A percentile compares a stretch with the other conserved stretches of the same genome.
Evolutionary conservation across 2,797 vertebrate species (phyloP).

Genomic region (Scolopax bukidnonensis): DNA sequence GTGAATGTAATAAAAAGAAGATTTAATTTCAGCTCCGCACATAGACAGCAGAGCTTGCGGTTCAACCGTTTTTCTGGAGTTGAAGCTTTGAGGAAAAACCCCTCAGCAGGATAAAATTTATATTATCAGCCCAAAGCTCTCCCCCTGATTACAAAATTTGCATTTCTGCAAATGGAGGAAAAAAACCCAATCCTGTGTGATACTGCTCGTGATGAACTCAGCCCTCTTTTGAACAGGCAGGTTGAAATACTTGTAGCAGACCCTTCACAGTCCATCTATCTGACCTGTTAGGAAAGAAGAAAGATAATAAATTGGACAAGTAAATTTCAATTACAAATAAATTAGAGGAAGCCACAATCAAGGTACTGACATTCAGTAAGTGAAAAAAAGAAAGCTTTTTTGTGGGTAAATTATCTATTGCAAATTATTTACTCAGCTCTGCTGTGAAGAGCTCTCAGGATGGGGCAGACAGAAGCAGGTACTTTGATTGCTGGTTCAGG

Average conservation of each 20-base stretch:
- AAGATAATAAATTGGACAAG: slow-evolving; percentile 60
- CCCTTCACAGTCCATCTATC: slow-evolving; percentile 33
- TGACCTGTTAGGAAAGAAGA: slow-evolving; percentile 29
- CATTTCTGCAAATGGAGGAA: background rate
- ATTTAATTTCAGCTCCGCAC: slow-evolving; percentile 5
- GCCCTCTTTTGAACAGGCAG: background rate
- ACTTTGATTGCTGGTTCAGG: slow-evolving; percentile 23
- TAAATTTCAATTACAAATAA: slow-evolving; percentile 70
- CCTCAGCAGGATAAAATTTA: background rate
- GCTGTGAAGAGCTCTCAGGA: background rate
- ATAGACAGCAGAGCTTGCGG: background rate
- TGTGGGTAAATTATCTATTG: slow-evolving; percentile 28
- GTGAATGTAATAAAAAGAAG: slow-evolving; percentile 16
- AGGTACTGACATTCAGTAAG: slow-evolving; percentile 3
- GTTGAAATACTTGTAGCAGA: slow-evolving; percentile 46
- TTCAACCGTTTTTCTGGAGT: background rate
- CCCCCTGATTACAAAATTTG: background rate
- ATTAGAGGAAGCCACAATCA: slow-evolving; percentile 52
- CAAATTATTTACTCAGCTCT: slow-evolving; percentile 32
- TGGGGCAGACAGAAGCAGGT: slow-evolving; percentile 1
- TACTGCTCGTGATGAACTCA: background rate
- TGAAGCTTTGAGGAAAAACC: background rate
- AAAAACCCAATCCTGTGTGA: background rate
- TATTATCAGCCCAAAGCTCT: background rate
- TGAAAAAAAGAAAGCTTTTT: slow-evolving; percentile 9